Conservation (phyloP, 2,888 invertebrate species). For the Coremacera marginata region DNA sequence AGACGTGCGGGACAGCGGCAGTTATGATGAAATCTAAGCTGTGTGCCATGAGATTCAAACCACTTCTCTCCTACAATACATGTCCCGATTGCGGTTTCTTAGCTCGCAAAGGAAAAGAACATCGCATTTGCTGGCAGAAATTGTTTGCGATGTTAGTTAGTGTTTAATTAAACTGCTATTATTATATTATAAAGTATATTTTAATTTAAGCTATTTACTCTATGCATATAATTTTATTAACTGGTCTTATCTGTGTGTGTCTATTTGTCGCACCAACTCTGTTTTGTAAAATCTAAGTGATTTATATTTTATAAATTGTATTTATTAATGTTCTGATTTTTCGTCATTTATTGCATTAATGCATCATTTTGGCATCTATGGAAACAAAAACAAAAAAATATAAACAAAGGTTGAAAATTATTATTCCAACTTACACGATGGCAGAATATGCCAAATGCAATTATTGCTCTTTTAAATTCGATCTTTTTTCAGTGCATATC, state of each 20-base stretch:
- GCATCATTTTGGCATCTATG: background rate
- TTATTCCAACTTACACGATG: conserved; percentile 25
- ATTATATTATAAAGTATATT: background rate
- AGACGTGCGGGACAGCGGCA: background rate
- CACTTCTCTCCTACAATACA: background rate
- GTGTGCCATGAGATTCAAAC: conserved; percentile 21
- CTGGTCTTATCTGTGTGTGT: background rate
- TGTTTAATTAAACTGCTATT: background rate
- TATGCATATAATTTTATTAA: background rate
- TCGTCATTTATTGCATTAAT: conserved; percentile 6
- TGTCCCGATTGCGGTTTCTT: background rate
- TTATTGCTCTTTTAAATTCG: background rate
- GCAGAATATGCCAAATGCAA: conserved; percentile 25
- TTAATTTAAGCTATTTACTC: background rate
- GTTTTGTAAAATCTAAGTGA: conserved; percentile 1
- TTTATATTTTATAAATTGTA: conserved; percentile 27
- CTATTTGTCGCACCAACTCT: background rate
- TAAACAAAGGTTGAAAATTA: conserved; percentile 33
- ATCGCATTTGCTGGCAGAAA: conserved; percentile 64
- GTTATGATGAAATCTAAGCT: conserved; percentile 17
- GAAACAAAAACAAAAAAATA: conserved; percentile 7
- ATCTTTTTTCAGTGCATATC: conserved; percentile 13
- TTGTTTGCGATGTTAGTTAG: conserved; percentile 54
- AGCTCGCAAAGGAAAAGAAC: background rate
- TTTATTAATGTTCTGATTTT: background rate